Base-by-base conservation (phyloP, 2,797 vertebrate genomes). In the Ambastaia sidthimunki region DNA sequence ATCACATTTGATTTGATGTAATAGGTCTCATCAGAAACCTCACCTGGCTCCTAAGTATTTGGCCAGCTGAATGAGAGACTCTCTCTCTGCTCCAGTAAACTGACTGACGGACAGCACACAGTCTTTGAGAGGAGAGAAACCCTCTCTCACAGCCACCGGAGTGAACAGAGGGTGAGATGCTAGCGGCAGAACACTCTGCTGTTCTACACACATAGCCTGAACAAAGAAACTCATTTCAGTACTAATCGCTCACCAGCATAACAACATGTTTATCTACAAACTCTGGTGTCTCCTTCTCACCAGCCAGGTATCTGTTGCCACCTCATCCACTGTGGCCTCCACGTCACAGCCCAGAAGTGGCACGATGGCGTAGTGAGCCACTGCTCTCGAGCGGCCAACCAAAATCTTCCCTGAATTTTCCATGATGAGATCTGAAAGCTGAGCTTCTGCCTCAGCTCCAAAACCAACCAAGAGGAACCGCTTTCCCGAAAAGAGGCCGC, bases 301-400 rank as follows among this genome's bases (percentile, higher is more conserved):
- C 97, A 99, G 95, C 98, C 98, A 99, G 0, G 95, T 96, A 44
- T 98, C 97, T 19, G 98, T 99, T 79, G 96, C 97, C 13, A 99
- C 96, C n/a, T 98, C 97, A 12, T 95, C 95, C 82, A 98, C 97
- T 3, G 97, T 95, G 19, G 91, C 91, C 82, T 96, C 95, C 83
- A 98, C 96, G 0, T 94, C 87, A 83, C 95, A 97, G 10, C 98
- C 98, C 85, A 97, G 76, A 71, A 98, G 88, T 0, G 98, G 98
- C 4, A 99, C 98, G 68, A 99, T 93, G 0, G 96, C 97, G 44
- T 95, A 99, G 90, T 99, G 95, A 0, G 96, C 96, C 71, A 98
- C 89, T 0, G 89, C 89, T 74, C 96, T 94, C 5, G 91, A 95
- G 0, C 92, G 91, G 3, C 90, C 90, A 0, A 81, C 84, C 57